These are phyloP conservation scores for Rhadinocentrus ornatus DNA, from an alignment of 2,797 vertebrate species.

Conservation along the genomic window DNA sequence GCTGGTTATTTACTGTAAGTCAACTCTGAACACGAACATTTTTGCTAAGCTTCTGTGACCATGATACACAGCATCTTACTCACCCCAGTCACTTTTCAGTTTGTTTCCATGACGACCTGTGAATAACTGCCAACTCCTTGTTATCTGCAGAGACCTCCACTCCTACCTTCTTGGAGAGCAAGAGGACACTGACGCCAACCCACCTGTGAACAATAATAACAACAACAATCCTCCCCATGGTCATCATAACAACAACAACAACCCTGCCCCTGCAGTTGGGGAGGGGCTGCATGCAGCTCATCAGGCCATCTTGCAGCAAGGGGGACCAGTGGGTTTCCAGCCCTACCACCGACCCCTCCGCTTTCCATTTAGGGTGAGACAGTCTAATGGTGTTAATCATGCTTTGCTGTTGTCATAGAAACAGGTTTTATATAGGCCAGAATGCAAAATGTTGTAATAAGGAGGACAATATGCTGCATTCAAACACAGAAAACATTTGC, in stretches of 20 bases:
- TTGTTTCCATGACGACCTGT: background rate
- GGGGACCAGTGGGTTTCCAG: conserved; percentile 97
- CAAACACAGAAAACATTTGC: background rate
- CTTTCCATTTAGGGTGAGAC: conserved; percentile 93
- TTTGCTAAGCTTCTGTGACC: background rate
- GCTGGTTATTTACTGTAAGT: conserved; percentile 97
- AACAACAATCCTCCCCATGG: conserved; percentile 92
- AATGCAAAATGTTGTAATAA: background rate
- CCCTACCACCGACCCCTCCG: conserved; percentile 94
- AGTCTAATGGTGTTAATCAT: background rate
- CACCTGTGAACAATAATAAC: conserved; percentile 92
- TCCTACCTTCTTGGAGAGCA: conserved; percentile 98
- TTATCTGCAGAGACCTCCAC: conserved; percentile 90
- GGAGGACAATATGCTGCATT: background rate
- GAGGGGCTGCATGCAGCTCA: conserved; percentile 98
- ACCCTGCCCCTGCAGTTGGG: conserved; percentile 91
- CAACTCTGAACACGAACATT: background rate
- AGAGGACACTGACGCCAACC: conserved; percentile 94
- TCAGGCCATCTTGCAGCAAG: conserved; percentile 98
- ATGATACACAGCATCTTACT: background rate
- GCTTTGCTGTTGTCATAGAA: background rate
- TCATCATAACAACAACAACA: conserved; percentile 91
- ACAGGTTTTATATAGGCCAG: background rate
- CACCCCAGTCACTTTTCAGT: background rate
- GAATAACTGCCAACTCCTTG: background rate